Evolutionary conservation across 1,140 invertebrate genomes (phyloP), one percentile per base, ranked within the genome.

Genomic region (Platorchestia sp.): DNA sequence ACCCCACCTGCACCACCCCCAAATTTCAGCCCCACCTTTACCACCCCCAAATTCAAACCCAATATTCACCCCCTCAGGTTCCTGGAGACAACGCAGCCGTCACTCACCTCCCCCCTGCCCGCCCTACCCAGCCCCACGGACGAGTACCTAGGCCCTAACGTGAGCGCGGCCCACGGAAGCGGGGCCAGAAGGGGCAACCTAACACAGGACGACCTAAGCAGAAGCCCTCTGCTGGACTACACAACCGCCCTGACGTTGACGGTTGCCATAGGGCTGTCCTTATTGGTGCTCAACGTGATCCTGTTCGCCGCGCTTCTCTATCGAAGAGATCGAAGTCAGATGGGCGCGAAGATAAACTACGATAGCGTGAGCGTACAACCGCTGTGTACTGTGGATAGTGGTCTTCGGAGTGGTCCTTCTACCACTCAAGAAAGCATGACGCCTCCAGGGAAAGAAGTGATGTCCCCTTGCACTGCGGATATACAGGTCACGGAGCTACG

Each of bases 241-340:
- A 99, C 98, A 0, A 99, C 99, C 0, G 99, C 98, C 0, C 97
- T 99, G 0, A 98, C 98, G 40, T 98, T 99, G 5, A 99, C 99
- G 0, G 99, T 99, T 95, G 99, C 98, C 0, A 98, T 99, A 3
- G 99, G 99, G 0, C 99, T 98, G 97, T 98, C 98, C 89, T 97
- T 99, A 16, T 97, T 99, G 16, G 97, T 99, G 16, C 97, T 99
- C 7, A 99, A 99, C 97, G 98, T 99, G 22, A 97, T 99, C 0
- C 99, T 99, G 95, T 99, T 99, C 97, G 99, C 99, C 53, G 99
- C 47, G 27, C 99, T 99, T 75, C 99, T 99, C 97, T 99, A 99
- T 97, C 98, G 99, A 97, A 98, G 99, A 19, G 97, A 98, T 45
- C 97, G 97, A 97, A 45, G 95, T 40, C 45, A 95, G 36, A 89